Evolutionary conservation across 2,888 invertebrate genomes (phyloP).

Genomic region (Dryobota labecula): DNA sequence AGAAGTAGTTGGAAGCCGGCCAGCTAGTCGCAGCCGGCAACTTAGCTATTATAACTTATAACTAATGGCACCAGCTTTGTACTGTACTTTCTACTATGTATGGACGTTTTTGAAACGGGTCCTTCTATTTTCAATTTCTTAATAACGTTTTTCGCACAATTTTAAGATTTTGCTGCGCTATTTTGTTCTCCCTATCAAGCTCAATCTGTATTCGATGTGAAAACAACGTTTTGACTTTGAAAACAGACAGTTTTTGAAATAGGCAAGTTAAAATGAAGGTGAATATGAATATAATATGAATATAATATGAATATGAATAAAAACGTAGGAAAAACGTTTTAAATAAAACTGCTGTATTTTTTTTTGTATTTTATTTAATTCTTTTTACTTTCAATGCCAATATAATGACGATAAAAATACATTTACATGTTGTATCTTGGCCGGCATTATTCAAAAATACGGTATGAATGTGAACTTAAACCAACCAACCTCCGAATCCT

Average conservation of each 20-base stretch:
- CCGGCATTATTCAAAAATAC: neutral
- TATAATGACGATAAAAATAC: neutral
- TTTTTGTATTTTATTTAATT: too few relatives aligned
- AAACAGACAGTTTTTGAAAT: too few relatives aligned
- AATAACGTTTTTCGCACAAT: neutral
- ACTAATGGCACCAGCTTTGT: constrained; percentile 23
- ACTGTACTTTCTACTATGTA: neutral
- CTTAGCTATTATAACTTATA: constrained; percentile 35
- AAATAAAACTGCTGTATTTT: too few relatives aligned
- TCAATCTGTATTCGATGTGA: constrained; percentile 3
- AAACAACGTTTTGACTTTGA: neutral
- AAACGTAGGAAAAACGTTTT: too few relatives aligned
- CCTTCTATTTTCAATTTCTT: constrained; percentile 7
- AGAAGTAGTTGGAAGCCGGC: constrained; percentile 50
- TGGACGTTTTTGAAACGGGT: neutral
- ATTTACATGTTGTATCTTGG: neutral
- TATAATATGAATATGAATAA: too few relatives aligned
- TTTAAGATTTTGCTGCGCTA: neutral
- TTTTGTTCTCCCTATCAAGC: constrained; percentile 9
- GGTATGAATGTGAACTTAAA: neutral
- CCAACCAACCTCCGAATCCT: neutral
- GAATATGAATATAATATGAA: too few relatives aligned
- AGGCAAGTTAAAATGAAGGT: too few relatives aligned
- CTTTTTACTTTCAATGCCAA: too few relatives aligned
- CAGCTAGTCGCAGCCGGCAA: constrained; percentile 31